Evolutionary conservation across 2,113 vertebrate genomes (phyloP).

Genomic region (Rattus norvegicus): GRCr8 NC_086026.1:40057001-40057500

Average conservation of each 20-base stretch:
- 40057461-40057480: background rate
- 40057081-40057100: background rate
- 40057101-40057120: background rate
- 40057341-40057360: slow-evolving; percentile 20
- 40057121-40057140: background rate
- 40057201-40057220: background rate
- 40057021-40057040: slow-evolving; percentile 22
- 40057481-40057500: background rate
- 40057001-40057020: slow-evolving; percentile 23
- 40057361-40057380: slow-evolving; percentile 40
- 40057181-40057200: background rate
- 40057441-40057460: background rate
- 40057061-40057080: background rate
- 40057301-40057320: slow-evolving; percentile 43
- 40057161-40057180: background rate
- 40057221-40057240: too few species aligned
- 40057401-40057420: slow-evolving; percentile 52
- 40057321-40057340: slow-evolving; percentile 49
- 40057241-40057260: too few species aligned
- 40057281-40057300: slow-evolving; percentile 9
- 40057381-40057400: slow-evolving; percentile 53
- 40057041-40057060: background rate
- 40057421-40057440: background rate
- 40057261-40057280: background rate
- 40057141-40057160: background rate